A percentile compares a stretch with the other conserved stretches of the same genome.
phyloP scores from a whole-genome alignment of 1,140 invertebrate genomes.

The Steinernema feltiae region DNA sequence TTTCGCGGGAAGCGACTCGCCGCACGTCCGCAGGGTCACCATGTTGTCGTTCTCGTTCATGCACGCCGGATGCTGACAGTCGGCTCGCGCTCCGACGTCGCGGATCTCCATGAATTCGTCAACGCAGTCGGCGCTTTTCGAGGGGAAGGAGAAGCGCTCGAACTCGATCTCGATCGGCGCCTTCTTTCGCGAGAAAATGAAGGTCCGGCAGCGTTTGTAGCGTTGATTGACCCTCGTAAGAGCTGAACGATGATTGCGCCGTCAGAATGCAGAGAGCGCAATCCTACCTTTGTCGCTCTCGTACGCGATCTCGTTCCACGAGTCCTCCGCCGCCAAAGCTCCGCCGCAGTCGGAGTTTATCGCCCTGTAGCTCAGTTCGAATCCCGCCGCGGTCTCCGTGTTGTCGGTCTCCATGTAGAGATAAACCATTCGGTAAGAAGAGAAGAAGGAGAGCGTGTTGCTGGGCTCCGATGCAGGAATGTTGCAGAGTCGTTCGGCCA shows the following conservation, averaged over 20 bases:
- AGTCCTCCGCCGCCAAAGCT: conserved; percentile 7
- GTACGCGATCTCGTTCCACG: conserved; percentile 28
- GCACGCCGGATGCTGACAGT: conserved; percentile 53
- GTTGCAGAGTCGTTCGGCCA: conserved; percentile 30
- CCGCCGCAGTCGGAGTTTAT: conserved; percentile 42
- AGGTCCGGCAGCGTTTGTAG: conserved; percentile 47
- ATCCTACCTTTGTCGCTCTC: conserved; percentile 33
- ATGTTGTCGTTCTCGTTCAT: conserved; percentile 22
- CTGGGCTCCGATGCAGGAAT: not conserved
- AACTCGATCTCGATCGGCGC: conserved; percentile 48
- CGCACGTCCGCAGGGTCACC: conserved; percentile 34
- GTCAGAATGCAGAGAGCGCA: not conserved
- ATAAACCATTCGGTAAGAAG: conserved; percentile 31
- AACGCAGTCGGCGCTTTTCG: conserved; percentile 39
- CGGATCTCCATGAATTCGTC: conserved; percentile 52
- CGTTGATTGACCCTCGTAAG: conserved; percentile 45
- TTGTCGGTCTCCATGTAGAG: conserved; percentile 49
- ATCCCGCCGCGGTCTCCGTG: conserved; percentile 34
- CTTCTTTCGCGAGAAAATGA: conserved; percentile 31
- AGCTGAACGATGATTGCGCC: conserved; percentile 14
- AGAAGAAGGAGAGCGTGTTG: conserved; percentile 17
- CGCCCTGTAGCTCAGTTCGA: conserved; percentile 36
- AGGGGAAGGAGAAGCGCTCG: conserved; percentile 46
- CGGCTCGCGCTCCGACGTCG: conserved; percentile 44
- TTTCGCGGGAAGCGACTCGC: conserved; percentile 22